Percentiles rank a stretch among this genome's conserved stretches.
Evolutionary conservation across 2,888 invertebrate species (phyloP).

Genomic region (Allolobophora icterica): DNA sequence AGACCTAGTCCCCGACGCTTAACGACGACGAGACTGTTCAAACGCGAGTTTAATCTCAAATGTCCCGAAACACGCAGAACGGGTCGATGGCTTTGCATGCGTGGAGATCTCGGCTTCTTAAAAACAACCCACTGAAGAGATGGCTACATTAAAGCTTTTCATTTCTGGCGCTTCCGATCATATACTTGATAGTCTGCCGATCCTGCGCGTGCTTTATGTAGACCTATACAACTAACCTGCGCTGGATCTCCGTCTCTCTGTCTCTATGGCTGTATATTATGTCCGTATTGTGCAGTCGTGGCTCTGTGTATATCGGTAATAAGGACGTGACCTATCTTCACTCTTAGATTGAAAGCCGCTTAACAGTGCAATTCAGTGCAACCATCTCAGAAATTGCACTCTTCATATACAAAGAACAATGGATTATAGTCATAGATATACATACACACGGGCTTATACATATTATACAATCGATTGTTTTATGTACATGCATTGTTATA

Average conservation of each 20-base stretch:
- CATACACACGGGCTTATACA: not conserved
- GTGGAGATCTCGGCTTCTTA: not conserved
- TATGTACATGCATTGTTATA: no score
- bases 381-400: not conserved
- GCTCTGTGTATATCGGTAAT: not conserved
- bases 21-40: not conserved
- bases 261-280: not conserved
- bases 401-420: not conserved
- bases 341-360: not conserved
- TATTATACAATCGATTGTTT: no score
- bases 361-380: not conserved
- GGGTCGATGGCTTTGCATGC: not conserved
- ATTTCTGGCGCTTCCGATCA: not conserved
- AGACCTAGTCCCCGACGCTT: not conserved
- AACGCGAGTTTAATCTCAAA: not conserved
- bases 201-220: not conserved
- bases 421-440: not conserved
- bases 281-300: not conserved
- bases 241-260: not conserved
- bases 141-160: not conserved
- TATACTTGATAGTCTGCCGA: not conserved
- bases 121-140: not conserved
- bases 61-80: not conserved
- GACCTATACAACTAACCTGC: no score
- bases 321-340: not conserved